These are phyloP conservation scores for Mergus octosetaceus DNA, from an alignment of 2,797 vertebrate genomes.

Conservation along the genomic window DNA sequence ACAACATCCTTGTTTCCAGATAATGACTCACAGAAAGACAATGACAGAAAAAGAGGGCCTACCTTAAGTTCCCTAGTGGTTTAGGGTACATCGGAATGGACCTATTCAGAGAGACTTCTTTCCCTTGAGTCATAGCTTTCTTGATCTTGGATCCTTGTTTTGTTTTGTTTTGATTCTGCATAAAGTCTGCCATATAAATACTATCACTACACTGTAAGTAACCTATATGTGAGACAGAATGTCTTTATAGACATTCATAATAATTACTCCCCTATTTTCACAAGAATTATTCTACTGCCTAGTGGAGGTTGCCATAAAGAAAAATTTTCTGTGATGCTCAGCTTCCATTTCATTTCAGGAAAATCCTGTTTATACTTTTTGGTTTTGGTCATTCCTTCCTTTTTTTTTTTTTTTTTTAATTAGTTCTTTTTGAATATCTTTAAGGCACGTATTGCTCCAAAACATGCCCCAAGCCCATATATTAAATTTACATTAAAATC, in stretches of 20 bases:
- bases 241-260: neutral
- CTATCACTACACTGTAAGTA: neutral
- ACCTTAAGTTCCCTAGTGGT: neutral
- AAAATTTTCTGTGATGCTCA: neutral
- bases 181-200: neutral
- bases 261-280: neutral
- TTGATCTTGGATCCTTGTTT: neutral
- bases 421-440: neutral
- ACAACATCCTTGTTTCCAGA: neutral
- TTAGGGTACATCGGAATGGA: neutral
- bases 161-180: neutral
- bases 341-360: neutral
- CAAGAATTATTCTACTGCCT: neutral
- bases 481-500: neutral
- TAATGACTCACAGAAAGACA: neutral
- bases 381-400: no score
- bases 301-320: neutral
- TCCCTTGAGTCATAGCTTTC: neutral
- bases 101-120: neutral
- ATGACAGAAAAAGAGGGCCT: neutral
- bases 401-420: neutral
- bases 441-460: neutral
- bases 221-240: neutral
- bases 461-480: neutral
- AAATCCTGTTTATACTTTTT: neutral